These are phyloP conservation scores for Stegostoma tigrinum DNA, from an alignment of 2,113 vertebrate species.

Conservation along the genomic window DNA sequence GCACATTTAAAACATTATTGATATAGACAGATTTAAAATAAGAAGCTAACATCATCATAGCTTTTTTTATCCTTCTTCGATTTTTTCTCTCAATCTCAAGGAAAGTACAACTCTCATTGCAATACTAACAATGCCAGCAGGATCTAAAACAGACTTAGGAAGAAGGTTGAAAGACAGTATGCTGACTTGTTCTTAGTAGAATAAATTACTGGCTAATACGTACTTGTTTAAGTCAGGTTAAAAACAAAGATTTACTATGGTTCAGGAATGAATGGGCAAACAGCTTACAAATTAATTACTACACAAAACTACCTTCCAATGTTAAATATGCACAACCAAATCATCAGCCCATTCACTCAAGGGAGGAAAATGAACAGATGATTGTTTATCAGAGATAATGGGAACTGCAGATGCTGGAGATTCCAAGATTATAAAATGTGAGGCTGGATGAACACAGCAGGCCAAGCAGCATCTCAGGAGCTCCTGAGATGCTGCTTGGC, in stretches of 20 bases:
- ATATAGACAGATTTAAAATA: neutral
- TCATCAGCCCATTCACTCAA: neutral
- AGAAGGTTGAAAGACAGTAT: neutral
- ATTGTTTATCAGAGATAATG: too few relatives aligned
- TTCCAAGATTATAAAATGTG: too few relatives aligned
- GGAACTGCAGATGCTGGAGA: too few relatives aligned
- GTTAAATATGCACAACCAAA: neutral
- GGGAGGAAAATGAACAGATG: neutral
- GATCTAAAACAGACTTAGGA: neutral
- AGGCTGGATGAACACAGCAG: too few relatives aligned
- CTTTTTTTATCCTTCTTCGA: neutral
- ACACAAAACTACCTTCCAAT: neutral
- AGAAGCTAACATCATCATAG: neutral
- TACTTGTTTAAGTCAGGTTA: neutral
- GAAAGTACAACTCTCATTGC: neutral
- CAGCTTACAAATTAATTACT: neutral
- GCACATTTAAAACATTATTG: neutral
- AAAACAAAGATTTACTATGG: neutral
- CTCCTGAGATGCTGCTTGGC: too few relatives aligned
- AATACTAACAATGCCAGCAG: neutral
- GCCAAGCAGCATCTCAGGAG: too few relatives aligned
- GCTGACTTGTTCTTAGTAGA: neutral
- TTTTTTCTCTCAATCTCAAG: neutral
- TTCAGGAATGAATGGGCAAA: neutral
- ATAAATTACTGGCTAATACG: neutral